These are phyloP conservation scores for Augiades crinisus DNA, from an alignment of 2,888 invertebrate genomes.

Conservation along the genomic window DNA sequence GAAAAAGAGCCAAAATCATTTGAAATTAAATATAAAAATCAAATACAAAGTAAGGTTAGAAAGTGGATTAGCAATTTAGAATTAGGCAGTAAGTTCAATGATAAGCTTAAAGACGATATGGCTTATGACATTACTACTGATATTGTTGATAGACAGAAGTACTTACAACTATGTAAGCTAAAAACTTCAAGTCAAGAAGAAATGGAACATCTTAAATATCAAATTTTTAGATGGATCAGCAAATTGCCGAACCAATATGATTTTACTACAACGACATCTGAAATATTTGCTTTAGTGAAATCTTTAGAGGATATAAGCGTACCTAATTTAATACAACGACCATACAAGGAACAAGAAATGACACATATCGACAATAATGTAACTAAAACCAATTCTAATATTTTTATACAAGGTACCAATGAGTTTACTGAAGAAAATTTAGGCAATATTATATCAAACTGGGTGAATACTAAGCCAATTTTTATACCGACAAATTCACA, in stretches of 20 bases:
- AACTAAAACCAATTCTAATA: background rate
- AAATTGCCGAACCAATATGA: conserved; percentile 36
- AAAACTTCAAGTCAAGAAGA: conserved; percentile 41
- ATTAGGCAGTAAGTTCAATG: conserved; percentile 25
- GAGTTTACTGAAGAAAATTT: conserved; percentile 38
- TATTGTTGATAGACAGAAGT: conserved; percentile 48
- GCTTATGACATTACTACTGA: conserved; percentile 42
- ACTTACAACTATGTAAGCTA: conserved; percentile 42
- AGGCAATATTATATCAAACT: conserved; percentile 34
- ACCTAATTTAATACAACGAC: background rate
- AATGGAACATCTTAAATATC: conserved; percentile 51
- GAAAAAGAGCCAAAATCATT: background rate
- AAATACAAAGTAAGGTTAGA: conserved; percentile 12
- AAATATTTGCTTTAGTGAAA: conserved; percentile 36
- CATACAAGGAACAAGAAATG: background rate
- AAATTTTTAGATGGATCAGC: conserved; percentile 45
- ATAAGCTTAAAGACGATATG: conserved; percentile 34
- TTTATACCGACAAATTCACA: conserved; percentile 28
- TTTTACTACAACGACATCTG: conserved; percentile 34
- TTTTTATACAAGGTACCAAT: conserved; percentile 31
- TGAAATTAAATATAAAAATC: conserved; percentile 4
- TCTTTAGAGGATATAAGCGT: conserved; percentile 23
- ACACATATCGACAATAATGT: too few relatives aligned
- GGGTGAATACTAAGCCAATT: conserved; percentile 36
- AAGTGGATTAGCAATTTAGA: conserved; percentile 10